Evolutionary conservation across 2,888 invertebrate genomes (phyloP), one percentile per base, ranked within the genome.

Genomic region (Therioaphis trifolii): DNA sequence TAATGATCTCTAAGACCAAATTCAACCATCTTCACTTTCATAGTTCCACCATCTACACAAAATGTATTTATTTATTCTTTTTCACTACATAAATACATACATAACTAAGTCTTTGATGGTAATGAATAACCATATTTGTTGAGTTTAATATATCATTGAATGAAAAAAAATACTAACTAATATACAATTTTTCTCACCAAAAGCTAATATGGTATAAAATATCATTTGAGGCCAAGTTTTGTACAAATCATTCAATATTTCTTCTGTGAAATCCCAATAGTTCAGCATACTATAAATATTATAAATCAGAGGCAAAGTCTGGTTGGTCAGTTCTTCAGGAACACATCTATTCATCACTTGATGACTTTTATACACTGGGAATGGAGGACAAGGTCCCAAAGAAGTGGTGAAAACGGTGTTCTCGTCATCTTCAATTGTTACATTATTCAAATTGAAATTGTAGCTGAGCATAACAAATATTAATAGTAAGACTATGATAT

Each of bases 331-430:
- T 66, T 92, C 90, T 87, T 91, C 92, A 7, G 97, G 97, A 86
- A 97, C 92, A 89, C 98, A 98, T 84, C 97, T 92, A 88, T 96
- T 95, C 84, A 97, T 89, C 46, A 98, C 91, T 4, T 96, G 92
- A 84, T 91, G 91, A 87, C 96, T 93, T 86, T 94, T 92, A 88
- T 92, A 92, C 7, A 97, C 92, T 1, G 96, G 96, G 85, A 94
- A 89, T 68, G 90, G 90, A 0, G 97, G 97, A 88, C 96, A 96
- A 5, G 95, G 94, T 0, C 95, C 95, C 74, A 92, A 89, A 71
- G 90, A 90, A 85, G 91, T 86, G 72, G 85, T 85, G 18, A 87
- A 40, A 21, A 85, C 58, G 11, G 43, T 69, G 2, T 40, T 68
- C 3, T 40, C 55, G 29, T 69, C 61, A 46, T 63, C 40, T 27